Evolutionary conservation across 2,113 vertebrate genomes (phyloP).

Genomic region (Capreolus pygargus): DNA sequence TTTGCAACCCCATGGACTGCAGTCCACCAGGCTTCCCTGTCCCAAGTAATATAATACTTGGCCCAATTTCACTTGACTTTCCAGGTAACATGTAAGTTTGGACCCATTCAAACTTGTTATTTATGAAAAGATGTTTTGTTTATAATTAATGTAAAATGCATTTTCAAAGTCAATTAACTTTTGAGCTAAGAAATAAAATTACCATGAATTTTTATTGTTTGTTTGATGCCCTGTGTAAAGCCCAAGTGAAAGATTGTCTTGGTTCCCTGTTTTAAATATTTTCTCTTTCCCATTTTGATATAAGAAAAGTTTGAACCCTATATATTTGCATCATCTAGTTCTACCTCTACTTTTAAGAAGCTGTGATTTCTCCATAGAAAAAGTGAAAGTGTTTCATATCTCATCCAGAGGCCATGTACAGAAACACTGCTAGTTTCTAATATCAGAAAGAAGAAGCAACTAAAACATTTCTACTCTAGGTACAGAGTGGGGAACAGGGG

Average conservation of each 20-base stretch:
- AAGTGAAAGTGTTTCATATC: not conserved
- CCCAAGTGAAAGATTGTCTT: not conserved
- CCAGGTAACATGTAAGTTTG: not conserved
- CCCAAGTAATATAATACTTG: not conserved
- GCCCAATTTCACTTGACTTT: not conserved
- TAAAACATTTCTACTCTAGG: not conserved
- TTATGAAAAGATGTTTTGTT: not conserved
- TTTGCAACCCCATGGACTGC: not conserved
- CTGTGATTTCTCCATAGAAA: not conserved
- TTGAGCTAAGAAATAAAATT: not conserved
- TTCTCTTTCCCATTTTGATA: slow-evolving; percentile 7
- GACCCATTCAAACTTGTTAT: not conserved
- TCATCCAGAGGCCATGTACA: not conserved
- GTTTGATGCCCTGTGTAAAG: not conserved
- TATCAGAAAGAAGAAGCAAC: not conserved
- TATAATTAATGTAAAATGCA: not conserved
- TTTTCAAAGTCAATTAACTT: not conserved
- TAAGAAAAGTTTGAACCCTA: not conserved
- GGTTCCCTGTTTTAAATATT: not conserved
- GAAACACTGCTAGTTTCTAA: not conserved
- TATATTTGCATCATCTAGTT: not conserved
- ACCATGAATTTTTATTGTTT: slow-evolving; percentile 10
- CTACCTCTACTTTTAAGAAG: not conserved
- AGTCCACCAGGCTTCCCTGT: not conserved
- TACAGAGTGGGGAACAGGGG: not conserved